phyloP scores from a whole-genome alignment of 1,140 invertebrate species.

The Drosophila prosaltans region DNA sequence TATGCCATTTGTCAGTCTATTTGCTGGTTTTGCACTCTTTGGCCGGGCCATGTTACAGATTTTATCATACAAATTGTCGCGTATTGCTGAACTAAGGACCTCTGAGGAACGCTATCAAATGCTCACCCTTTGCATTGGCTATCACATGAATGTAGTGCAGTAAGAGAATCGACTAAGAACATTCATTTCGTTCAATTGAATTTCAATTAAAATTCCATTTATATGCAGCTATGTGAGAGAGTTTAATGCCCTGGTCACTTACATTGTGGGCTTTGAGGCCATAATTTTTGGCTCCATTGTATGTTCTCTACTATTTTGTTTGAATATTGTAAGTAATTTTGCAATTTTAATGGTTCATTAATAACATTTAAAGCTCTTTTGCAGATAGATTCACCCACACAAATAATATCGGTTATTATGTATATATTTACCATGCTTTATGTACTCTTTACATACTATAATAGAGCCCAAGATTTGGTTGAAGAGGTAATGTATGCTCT shows the following conservation, averaged over 20 bases:
- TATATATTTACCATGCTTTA: conserved; percentile 78
- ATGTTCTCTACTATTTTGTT: conserved; percentile 66
- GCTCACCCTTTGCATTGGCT: conserved; percentile 55
- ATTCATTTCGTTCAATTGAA: conserved; percentile 9
- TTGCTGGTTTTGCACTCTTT: conserved; percentile 74
- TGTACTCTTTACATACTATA: conserved; percentile 76
- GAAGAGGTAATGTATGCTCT: conserved; percentile 43
- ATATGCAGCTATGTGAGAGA: conserved; percentile 57
- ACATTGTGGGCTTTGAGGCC: conserved; percentile 65
- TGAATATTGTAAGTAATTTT: conserved; percentile 66
- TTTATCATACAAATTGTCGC: conserved; percentile 47
- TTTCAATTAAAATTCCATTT: not conserved
- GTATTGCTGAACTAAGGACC: conserved; percentile 26
- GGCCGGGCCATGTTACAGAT: conserved; percentile 67
- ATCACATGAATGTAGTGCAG: conserved; percentile 45
- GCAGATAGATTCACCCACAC: conserved; percentile 50
- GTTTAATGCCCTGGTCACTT: conserved; percentile 63
- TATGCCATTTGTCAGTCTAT: conserved; percentile 78
- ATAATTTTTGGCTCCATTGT: conserved; percentile 74
- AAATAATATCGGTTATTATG: conserved; percentile 64
- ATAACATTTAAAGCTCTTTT: too few species aligned
- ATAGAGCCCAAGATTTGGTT: conserved; percentile 72
- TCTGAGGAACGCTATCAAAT: conserved; percentile 29
- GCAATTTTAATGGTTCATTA: too few species aligned
- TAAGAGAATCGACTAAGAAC: not conserved